Evolutionary conservation across 2,888 invertebrate species (phyloP), one percentile per base, ranked within the genome.

Genomic region (Mimumesa dahlbomi): DNA sequence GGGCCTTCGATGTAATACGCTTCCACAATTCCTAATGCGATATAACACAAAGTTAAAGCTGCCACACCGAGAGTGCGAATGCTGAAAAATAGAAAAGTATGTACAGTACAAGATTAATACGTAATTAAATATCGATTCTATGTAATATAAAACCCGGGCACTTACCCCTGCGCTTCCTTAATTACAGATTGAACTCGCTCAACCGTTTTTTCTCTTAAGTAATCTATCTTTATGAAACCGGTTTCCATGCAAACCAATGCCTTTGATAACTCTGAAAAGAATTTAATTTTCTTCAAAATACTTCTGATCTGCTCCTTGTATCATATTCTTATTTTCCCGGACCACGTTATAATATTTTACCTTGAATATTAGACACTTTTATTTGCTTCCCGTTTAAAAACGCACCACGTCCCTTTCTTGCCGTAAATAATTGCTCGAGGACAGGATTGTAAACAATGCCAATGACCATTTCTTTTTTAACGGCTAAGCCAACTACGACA

Each of bases 381-480:
- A 95, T 93, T 45, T 88, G 90, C 54, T 91, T 87, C 0, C 93
- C 94, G 90, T 97, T 96, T 75, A 94, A 91, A 89, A 91, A 95
- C 5, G 96, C 95, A 0, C 96, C 96, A 75, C 93, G 90, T 0
- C 94, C 95, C 86, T 92, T 91, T 61, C 92, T 90, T 0, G 95
- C 95, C 2, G 94, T 93, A 86, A 93, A 97, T 48, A 95, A 89
- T 85, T 95, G 94, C 50, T 94, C 91, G 65, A 93, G 90, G 54
- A 94, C 92, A 4, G 96, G 95, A 90, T 95, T 95, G 87, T 93
- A 95, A 1, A 96, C 92, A 61, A 97, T 91, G 16, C 95, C 96
- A 77, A 95, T 87, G 2, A 92, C 92, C 79, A 93, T 90, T 86
- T 92, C 90, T 79, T 93, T 93, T 19, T 92, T 90, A 11, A 93